Conservation (phyloP, 2,888 invertebrate species). For the Gerris lacustris region DNA sequence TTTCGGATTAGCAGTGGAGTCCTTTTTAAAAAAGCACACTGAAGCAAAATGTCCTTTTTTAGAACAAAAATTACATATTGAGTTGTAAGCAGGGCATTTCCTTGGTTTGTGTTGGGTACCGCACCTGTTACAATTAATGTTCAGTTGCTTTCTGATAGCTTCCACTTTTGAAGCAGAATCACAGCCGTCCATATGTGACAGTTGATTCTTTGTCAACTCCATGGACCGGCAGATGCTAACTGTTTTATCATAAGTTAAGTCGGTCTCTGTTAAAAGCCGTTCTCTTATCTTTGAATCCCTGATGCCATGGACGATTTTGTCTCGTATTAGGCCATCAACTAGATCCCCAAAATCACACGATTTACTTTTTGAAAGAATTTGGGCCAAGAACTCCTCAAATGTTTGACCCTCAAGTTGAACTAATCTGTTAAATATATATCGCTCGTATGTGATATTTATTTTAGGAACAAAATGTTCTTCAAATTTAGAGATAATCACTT, state of each 20-base stretch:
- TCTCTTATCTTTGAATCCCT: not conserved
- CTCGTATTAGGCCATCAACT: not conserved
- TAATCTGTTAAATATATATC: not conserved
- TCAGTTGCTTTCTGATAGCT: not conserved
- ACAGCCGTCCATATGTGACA: not conserved
- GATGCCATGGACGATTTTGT: not conserved
- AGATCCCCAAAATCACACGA: not conserved
- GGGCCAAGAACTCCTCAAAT: not conserved
- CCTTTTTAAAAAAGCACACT: too few species aligned
- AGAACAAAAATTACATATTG: not conserved
- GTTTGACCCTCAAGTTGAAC: not conserved
- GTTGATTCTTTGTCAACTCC: not conserved
- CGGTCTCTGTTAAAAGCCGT: not conserved
- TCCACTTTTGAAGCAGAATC: too few species aligned
- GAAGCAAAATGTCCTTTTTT: too few species aligned
- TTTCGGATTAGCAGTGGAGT: too few species aligned
- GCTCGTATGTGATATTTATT: not conserved
- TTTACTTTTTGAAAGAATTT: not conserved
- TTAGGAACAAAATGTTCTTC: not conserved
- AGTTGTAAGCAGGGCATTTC: not conserved
- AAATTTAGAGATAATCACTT: not conserved
- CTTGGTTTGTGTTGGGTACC: not conserved
- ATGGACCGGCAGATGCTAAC: not conserved
- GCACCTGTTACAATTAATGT: not conserved
- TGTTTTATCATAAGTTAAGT: not conserved